These are phyloP conservation scores for Patiria miniata DNA, from an alignment of 35 echinoderm and acorn worm genomes.

Conservation along the genomic window DNA sequence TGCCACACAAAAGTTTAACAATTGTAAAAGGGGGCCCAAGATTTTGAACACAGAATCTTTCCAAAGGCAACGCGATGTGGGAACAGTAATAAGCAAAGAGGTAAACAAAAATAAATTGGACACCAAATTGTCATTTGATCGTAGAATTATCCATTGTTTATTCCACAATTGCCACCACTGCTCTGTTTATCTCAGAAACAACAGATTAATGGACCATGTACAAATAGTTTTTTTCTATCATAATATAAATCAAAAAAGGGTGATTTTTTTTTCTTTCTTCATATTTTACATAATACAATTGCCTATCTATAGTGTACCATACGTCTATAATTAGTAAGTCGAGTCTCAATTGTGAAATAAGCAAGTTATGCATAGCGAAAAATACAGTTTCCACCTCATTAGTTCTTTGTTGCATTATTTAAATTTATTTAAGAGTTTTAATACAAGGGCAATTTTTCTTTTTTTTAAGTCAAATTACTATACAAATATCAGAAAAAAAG, in stretches of 20 bases:
- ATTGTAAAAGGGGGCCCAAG: no score
- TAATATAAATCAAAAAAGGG: constrained; percentile 31
- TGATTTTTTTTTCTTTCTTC: constrained; percentile 2
- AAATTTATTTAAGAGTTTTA: background rate
- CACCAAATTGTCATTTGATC: background rate
- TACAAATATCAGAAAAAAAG: constrained; percentile 30
- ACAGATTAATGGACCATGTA: background rate
- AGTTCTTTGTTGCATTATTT: background rate
- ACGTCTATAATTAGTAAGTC: background rate
- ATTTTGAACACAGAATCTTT: no score
- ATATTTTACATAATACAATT: background rate
- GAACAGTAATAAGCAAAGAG: no score
- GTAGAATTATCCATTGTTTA: background rate
- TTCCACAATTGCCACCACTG: background rate
- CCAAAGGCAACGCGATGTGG: no score
- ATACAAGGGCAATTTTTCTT: constrained; percentile 9
- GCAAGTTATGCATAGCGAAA: constrained; percentile 28
- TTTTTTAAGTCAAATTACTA: background rate
- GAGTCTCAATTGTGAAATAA: background rate
- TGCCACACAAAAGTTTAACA: no score
- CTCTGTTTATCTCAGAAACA: no score
- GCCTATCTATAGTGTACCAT: constrained; percentile 22
- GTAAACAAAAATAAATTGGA: no score
- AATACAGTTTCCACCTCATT: background rate
- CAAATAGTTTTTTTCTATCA: constrained; percentile 17